Conservation (phyloP, 1,140 invertebrate genomes). For the Cotesia glomerata region DNA sequence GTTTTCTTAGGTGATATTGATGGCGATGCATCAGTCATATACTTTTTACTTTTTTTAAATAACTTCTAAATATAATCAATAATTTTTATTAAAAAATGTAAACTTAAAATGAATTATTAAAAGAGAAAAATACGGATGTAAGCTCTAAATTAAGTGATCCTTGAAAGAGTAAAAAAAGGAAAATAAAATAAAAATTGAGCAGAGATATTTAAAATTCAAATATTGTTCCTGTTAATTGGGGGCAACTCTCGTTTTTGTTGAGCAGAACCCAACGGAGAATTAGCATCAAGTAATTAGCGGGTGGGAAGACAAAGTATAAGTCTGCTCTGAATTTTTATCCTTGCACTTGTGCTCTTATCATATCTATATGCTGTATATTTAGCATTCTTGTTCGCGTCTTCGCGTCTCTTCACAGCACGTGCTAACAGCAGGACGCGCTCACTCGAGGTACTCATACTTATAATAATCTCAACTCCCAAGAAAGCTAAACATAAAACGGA, state of each 20-base stretch:
- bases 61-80: too few species aligned
- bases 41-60: too few species aligned
- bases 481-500: background rate
- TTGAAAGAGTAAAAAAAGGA: too few species aligned
- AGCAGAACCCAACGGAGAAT: slow-evolving; percentile 25
- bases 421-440: slow-evolving; percentile 16
- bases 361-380: slow-evolving; percentile 36
- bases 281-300: slow-evolving; percentile 57
- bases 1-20: background rate
- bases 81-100: too few species aligned
- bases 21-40: background rate
- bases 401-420: slow-evolving; percentile 13
- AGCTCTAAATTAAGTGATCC: too few species aligned
- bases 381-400: slow-evolving; percentile 8
- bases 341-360: too few species aligned
- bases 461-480: too few species aligned
- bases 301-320: slow-evolving; percentile 49
- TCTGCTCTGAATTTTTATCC: slow-evolving; percentile 4
- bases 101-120: too few species aligned
- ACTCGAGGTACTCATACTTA: background rate
- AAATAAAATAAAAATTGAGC: too few species aligned
- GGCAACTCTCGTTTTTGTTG: background rate
- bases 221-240: too few species aligned
- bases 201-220: too few species aligned
- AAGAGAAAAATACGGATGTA: too few species aligned